A percentile compares a stretch with the other conserved stretches of the same genome.
phyloP scores from a whole-genome alignment of 2,113 vertebrate species.

The Murina feae region DNA sequence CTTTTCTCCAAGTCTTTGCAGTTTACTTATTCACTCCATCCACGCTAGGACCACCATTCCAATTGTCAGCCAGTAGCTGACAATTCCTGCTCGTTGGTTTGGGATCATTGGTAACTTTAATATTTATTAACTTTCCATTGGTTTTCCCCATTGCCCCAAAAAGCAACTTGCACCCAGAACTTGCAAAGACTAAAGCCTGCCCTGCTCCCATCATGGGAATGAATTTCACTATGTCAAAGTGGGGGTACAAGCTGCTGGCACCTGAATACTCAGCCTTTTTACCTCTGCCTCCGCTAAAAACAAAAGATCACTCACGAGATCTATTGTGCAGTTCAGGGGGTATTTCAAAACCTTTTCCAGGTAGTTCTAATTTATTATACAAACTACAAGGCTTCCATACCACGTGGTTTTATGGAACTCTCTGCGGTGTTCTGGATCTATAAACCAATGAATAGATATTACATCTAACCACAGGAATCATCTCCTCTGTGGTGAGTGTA shows the following conservation, averaged over 20 bases:
- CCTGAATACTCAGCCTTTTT: neutral
- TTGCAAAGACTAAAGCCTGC: neutral
- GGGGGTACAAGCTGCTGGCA: too few species aligned
- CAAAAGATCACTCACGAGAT: neutral
- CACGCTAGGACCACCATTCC: neutral
- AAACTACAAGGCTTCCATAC: neutral
- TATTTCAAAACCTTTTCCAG: neutral
- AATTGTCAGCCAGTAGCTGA: neutral
- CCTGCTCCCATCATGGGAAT: neutral
- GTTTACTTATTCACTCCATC: neutral
- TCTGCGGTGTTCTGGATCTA: neutral
- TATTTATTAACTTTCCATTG: neutral
- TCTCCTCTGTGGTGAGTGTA: neutral
- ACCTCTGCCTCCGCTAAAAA: neutral
- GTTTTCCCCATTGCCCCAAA: neutral
- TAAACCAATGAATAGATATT: slow-evolving; percentile 38
- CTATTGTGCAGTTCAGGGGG: neutral
- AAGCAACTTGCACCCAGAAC: neutral
- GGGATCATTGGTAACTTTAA: neutral
- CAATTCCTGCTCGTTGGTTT: neutral
- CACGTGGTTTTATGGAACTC: neutral
- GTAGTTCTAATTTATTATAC: slow-evolving; percentile 14
- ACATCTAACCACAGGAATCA: neutral
- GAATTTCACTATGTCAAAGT: neutral
- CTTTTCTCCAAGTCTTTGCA: neutral